These are phyloP conservation scores for Trogon melanurus DNA, from an alignment of 2,113 vertebrate genomes.

Conservation along the genomic window DNA sequence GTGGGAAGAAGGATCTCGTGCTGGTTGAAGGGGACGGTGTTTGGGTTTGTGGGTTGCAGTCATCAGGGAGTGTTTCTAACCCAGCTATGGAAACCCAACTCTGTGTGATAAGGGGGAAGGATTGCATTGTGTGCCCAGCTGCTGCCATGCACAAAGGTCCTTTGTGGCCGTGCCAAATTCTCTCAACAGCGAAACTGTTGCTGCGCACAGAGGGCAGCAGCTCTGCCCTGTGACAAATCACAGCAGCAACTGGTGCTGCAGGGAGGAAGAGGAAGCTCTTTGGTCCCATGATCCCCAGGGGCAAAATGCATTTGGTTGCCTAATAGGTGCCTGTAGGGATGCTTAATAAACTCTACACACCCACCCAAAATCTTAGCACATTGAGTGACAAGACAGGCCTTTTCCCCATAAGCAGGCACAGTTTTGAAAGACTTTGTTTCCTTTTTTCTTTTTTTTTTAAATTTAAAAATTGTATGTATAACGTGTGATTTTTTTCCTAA, in stretches of 20 bases:
- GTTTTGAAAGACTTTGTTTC: background rate
- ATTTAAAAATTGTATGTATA: background rate
- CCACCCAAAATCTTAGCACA: background rate
- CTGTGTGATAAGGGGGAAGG: conserved; percentile 47
- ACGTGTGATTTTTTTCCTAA: background rate
- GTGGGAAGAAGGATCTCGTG: rapidly evolving
- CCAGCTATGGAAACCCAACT: background rate
- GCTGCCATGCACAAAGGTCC: conserved; percentile 51
- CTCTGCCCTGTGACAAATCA: background rate
- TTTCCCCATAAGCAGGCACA: background rate
- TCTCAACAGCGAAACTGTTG: background rate
- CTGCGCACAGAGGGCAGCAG: conserved; percentile 42
- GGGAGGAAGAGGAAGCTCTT: conserved; percentile 17
- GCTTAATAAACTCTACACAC: background rate
- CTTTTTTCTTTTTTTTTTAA: background rate
- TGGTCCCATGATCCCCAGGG: background rate
- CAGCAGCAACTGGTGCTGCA: background rate
- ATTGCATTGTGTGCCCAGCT: conserved; percentile 6
- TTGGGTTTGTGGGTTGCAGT: background rate
- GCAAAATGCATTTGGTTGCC: background rate
- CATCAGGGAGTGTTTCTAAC: background rate
- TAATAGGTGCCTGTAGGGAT: background rate
- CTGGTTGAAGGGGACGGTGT: background rate
- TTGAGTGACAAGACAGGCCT: background rate
- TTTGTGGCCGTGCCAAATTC: conserved; percentile 48